phyloP scores from a whole-genome alignment of 2,113 vertebrate genomes.

The Tursiops truncatus region DNA sequence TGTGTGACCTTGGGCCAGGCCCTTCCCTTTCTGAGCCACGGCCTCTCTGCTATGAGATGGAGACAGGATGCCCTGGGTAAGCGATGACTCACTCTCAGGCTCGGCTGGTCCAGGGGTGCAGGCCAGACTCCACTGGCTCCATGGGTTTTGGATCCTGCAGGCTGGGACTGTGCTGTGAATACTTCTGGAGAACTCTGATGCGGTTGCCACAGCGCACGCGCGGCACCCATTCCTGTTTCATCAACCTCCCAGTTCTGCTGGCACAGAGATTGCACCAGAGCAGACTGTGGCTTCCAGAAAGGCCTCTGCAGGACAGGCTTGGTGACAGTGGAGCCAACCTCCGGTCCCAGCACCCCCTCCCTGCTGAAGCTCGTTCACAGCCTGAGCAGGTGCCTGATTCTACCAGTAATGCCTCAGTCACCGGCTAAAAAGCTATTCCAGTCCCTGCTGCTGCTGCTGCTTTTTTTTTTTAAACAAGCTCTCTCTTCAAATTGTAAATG shows the following conservation, averaged over 20 bases:
- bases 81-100: background rate
- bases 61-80: background rate
- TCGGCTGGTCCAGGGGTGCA: background rate
- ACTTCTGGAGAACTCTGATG: background rate
- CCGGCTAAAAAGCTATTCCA: background rate
- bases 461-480: background rate
- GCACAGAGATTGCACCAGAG: background rate
- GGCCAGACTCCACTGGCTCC: too few species aligned
- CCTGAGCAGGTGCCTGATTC: background rate
- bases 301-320: background rate
- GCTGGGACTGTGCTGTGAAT: too few species aligned
- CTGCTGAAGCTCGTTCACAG: background rate
- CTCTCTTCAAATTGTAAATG: background rate
- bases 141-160: background rate
- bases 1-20: background rate
- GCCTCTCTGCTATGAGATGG: background rate
- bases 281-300: background rate
- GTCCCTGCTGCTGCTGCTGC: background rate
- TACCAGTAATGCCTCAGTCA: background rate
- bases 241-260: background rate
- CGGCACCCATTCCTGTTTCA: background rate
- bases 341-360: rapidly evolving
- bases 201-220: rapidly evolving
- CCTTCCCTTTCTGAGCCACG: background rate
- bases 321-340: background rate